Base-by-base conservation (phyloP, 2,888 invertebrate species). In the Parnassius smintheus region DNA sequence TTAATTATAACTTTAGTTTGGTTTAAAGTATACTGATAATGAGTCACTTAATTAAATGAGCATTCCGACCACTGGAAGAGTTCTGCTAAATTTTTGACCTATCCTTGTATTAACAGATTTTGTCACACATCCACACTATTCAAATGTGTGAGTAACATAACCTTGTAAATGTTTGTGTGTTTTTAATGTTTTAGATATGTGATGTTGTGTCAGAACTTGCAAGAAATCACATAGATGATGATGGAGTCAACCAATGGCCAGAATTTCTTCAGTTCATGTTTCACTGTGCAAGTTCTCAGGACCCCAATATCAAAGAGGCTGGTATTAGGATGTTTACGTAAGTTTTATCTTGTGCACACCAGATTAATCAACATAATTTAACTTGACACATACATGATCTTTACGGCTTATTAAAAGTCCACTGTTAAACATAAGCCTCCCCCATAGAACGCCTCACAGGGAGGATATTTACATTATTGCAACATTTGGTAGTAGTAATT, bases 121-220 rank as follows among this genome's bases (percentile, higher is more conserved):
- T 46, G 51, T 10, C 2, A 10, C 13, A n/a, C 46, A 46, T 46
- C 7, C 9, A 2, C 25, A 45, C 44, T n/a, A 18, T 9, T n/a
- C 12, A 11, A 12, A 44, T 42, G 22, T 42, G 18, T 50, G 44
- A 42, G 49, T 54, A 54, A 54, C 9, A 41, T 18, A 42, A 54
- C 42, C 18, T 44, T n/a, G 45, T 51, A 51, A 51, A 52, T 58
- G 35, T 41, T 35, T 35, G 35, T 35, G 35, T 35, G 4, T 35
- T 35, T 35, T 35, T 35, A 61, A 73, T 71, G 49, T 49, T 49
- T 13, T 75, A 92, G 92, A 88, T 98, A 55, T 98, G 98, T 84
- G 99, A 99, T 85, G 96, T 98, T 59, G 96, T 96, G 48, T 97
- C 99, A n/a, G 99, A 99, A 91, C 94, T 98, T 57, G 98, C 98